A percentile compares a stretch with the other conserved stretches of the same genome.
Evolutionary conservation across 2,888 invertebrate genomes (phyloP).

Genomic region (Sinohyriopsis cumingii): DNA sequence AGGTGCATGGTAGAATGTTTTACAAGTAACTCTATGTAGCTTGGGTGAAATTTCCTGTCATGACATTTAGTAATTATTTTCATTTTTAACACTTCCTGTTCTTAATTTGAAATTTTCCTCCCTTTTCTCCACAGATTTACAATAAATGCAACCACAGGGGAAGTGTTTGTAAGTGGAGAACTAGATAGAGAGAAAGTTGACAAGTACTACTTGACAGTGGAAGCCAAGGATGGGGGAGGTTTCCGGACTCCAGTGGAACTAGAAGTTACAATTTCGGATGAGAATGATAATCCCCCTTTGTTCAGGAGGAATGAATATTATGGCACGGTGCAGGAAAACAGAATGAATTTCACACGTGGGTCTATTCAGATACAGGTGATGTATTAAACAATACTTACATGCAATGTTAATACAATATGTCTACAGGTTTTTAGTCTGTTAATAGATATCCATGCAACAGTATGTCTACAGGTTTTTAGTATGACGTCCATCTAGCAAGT

Average conservation of each 20-base stretch:
- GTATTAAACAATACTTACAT: background rate
- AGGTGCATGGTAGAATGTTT: no score
- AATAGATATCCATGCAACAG: background rate
- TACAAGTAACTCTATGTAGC: no score
- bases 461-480: no score
- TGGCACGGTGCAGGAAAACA: constrained; percentile 80
- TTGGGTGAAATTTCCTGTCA: no score
- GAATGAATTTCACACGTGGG: constrained; percentile 77
- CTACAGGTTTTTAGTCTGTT: background rate
- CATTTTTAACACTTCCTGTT: no score
- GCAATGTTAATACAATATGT: background rate
- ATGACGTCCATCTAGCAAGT: no score
- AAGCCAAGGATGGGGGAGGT: constrained; percentile 87
- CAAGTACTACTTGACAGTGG: constrained; percentile 84
- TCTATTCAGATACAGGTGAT: background rate
- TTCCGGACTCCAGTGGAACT: constrained; percentile 60
- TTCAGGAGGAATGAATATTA: constrained; percentile 62
- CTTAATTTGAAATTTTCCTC: background rate
- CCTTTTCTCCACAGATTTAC: constrained; percentile 74
- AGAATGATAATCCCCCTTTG: constrained; percentile 65
- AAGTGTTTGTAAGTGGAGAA: constrained; percentile 76
- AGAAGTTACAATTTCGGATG: constrained; percentile 59
- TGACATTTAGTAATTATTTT: no score
- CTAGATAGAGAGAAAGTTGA: constrained; percentile 87
- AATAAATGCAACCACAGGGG: constrained; percentile 80